Percentiles rank a stretch among this genome's conserved stretches.
These are phyloP conservation scores for Epinephelus malabaricus DNA, from an alignment of 2,797 vertebrate genomes.

Conservation along the genomic window DNA sequence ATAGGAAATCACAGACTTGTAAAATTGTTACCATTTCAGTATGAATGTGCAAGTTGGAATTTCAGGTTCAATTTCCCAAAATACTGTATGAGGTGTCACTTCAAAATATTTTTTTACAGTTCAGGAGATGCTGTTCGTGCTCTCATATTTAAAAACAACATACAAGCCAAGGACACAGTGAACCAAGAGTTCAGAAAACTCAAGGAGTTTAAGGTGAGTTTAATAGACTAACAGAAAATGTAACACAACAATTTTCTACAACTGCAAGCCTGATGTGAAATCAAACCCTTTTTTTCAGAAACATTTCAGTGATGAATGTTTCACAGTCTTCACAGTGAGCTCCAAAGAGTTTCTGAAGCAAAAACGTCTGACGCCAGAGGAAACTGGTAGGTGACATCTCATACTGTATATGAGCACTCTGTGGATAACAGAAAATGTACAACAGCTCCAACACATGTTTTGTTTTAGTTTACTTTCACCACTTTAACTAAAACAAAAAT, in stretches of 20 bases:
- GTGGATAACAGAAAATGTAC: neutral
- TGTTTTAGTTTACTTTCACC: neutral
- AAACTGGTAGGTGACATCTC: constrained; percentile 47
- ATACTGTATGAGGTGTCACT: neutral
- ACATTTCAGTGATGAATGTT: constrained; percentile 55
- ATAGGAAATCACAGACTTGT: too few species aligned
- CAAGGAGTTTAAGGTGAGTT: constrained; percentile 38
- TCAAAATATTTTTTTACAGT: constrained; percentile 3
- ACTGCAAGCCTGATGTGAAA: neutral
- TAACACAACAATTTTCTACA: rapidly evolving
- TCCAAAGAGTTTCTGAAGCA: constrained; percentile 37
- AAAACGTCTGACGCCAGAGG: neutral
- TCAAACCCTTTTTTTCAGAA: constrained; percentile 42
- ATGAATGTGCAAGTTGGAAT: neutral
- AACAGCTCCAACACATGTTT: neutral
- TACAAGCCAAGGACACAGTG: constrained; percentile 26
- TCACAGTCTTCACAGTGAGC: constrained; percentile 68
- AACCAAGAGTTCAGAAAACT: neutral
- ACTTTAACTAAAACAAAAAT: neutral
- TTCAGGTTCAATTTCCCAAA: neutral
- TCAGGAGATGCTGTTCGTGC: neutral
- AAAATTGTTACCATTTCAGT: too few species aligned
- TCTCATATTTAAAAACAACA: constrained; percentile 10
- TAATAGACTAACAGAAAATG: rapidly evolving
- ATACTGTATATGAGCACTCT: neutral